Conservation (phyloP, 2,888 invertebrate genomes). For the Cyclophora punctaria region DNA sequence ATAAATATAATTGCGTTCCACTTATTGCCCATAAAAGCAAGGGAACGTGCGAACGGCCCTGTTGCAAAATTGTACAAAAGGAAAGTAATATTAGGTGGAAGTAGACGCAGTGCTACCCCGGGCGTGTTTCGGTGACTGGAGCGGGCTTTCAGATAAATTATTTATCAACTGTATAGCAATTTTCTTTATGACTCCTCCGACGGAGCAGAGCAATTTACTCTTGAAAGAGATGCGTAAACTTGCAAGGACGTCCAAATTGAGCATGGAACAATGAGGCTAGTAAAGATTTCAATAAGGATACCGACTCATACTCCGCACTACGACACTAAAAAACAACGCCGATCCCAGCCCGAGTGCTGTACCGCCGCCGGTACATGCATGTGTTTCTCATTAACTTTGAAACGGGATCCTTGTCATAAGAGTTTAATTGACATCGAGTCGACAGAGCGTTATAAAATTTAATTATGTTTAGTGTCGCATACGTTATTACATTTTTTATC, state of each 20-base stretch:
- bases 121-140: slow-evolving; percentile 71
- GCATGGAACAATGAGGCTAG: slow-evolving; percentile 59
- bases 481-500: slow-evolving; percentile 24
- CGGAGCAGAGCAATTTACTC: slow-evolving; percentile 73
- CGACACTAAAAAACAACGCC: slow-evolving; percentile 19
- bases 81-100: slow-evolving; percentile 72
- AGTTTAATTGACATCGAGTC: slow-evolving; percentile 51
- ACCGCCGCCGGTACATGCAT: slow-evolving; percentile 22
- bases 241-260: slow-evolving; percentile 69
- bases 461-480: slow-evolving; percentile 40
- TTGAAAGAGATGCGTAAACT: slow-evolving; percentile 73
- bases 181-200: slow-evolving; percentile 76
- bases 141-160: slow-evolving; percentile 74
- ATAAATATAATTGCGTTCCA: slow-evolving; percentile 75
- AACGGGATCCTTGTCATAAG: slow-evolving; percentile 46
- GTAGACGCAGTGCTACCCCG: slow-evolving; percentile 58
- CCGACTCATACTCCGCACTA: slow-evolving; percentile 18
- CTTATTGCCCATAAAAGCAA: slow-evolving; percentile 74
- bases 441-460: slow-evolving; percentile 39
- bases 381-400: slow-evolving; percentile 55
- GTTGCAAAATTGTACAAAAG: slow-evolving; percentile 75
- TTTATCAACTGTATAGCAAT: slow-evolving; percentile 76
- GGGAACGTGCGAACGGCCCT: slow-evolving; percentile 72
- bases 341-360: slow-evolving; percentile 18
- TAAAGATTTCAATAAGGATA: slow-evolving; percentile 63